Evolutionary conservation across 2,797 vertebrate species (phyloP).

Genomic region (Myiothlypis coronata): DNA sequence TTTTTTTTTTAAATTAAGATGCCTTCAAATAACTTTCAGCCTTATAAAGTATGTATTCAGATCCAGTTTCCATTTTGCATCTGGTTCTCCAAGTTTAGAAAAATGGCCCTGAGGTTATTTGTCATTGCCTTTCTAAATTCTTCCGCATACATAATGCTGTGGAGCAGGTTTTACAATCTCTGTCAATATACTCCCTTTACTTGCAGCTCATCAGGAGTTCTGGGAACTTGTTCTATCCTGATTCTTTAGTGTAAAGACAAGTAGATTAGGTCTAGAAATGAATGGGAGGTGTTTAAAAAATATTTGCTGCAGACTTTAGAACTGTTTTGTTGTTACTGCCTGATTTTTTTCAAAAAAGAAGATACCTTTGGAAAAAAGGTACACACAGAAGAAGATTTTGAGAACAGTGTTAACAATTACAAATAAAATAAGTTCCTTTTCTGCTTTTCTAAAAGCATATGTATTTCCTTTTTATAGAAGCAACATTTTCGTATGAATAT

Average conservation of each 20-base stretch:
- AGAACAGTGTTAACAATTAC: background rate
- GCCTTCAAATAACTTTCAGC: background rate
- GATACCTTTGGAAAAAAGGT: background rate
- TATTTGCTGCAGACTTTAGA: background rate
- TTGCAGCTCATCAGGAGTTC: background rate
- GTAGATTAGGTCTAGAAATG: background rate
- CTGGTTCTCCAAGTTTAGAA: constrained; percentile 8
- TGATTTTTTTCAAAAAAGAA: background rate
- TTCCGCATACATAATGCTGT: background rate
- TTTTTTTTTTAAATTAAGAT: background rate
- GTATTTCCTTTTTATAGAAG: background rate
- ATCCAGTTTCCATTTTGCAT: background rate
- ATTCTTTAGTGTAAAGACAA: background rate
- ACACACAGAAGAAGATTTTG: background rate
- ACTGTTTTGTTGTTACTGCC: background rate
- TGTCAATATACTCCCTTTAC: background rate
- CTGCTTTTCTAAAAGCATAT: background rate
- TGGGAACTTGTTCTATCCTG: constrained; percentile 10
- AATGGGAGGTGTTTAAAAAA: background rate
- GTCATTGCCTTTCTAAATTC: background rate
- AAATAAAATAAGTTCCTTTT: background rate
- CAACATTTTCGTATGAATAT: background rate
- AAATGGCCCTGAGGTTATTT: constrained; percentile 26
- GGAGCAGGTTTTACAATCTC: constrained; percentile 37
- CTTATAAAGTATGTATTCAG: background rate